phyloP scores from a whole-genome alignment of 1,140 invertebrate genomes.

The Achatina immaculata region DNA sequence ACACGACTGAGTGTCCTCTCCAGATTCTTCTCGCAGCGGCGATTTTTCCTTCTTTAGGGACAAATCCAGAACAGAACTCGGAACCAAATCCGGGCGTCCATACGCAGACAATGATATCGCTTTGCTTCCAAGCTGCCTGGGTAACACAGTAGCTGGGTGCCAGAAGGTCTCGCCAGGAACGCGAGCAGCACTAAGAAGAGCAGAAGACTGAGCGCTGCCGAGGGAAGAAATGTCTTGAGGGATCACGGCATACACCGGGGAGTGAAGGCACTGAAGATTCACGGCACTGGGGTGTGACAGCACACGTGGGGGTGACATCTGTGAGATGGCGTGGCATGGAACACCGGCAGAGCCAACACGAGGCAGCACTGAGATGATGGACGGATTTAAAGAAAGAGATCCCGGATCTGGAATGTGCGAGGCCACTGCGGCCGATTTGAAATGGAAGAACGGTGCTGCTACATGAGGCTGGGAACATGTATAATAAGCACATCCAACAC shows the following conservation, averaged over 20 bases:
- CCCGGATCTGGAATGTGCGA: neutral
- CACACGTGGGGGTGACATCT: neutral
- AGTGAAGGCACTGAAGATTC: slow-evolving; percentile 7
- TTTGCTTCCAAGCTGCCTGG: neutral
- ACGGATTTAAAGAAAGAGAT: neutral
- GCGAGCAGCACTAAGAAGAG: neutral
- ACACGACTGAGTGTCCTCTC: no score
- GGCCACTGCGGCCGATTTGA: neutral
- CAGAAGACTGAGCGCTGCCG: neutral
- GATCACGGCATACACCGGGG: slow-evolving; percentile 5
- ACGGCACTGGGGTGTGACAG: neutral
- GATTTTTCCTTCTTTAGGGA: slow-evolving; percentile 36
- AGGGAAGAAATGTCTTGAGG: neutral
- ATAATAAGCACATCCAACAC: neutral
- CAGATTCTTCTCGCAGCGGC: neutral
- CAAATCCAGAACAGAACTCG: slow-evolving; percentile 43
- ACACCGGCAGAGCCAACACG: neutral
- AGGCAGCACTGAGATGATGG: neutral
- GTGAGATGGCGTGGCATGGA: neutral
- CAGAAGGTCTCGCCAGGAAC: neutral
- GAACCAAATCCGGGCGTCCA: neutral
- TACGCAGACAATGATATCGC: neutral
- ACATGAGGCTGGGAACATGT: neutral
- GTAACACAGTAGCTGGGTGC: neutral
- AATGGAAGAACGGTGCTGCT: neutral